These are phyloP conservation scores for Kryptolebias ocellatus DNA, from an alignment of 2,797 vertebrate genomes.

Conservation along the genomic window DNA sequence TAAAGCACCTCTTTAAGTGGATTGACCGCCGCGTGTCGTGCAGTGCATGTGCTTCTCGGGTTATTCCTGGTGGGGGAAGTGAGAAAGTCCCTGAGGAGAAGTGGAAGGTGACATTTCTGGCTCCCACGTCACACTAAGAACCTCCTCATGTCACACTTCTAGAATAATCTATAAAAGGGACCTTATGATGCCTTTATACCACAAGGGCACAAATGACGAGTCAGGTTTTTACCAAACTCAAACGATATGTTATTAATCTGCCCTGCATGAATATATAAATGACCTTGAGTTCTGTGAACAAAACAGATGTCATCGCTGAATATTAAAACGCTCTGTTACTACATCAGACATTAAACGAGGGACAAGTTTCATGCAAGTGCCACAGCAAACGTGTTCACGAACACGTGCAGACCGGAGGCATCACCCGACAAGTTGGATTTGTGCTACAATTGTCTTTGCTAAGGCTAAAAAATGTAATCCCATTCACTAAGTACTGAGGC, in stretches of 20 bases:
- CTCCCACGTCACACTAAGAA: neutral
- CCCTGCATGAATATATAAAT: too few species aligned
- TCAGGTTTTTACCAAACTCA: too few species aligned
- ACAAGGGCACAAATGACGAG: neutral
- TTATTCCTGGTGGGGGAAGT: constrained; percentile 61
- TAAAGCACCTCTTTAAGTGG: constrained; percentile 67
- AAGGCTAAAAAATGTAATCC: constrained; percentile 40
- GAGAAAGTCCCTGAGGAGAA: constrained; percentile 20
- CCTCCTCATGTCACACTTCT: neutral
- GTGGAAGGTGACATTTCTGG: neutral
- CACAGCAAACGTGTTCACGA: constrained; percentile 1
- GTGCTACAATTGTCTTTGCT: constrained; percentile 40
- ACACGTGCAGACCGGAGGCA: constrained; percentile 16
- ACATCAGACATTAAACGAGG: neutral
- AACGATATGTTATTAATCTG: too few species aligned
- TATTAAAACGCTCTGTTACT: neutral
- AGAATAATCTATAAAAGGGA: neutral
- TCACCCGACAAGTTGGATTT: constrained; percentile 18
- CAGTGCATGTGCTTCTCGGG: constrained; percentile 51
- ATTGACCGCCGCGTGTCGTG: constrained; percentile 48
- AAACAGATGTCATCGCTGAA: neutral
- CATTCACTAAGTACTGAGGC: constrained; percentile 18
- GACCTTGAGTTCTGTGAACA: too few species aligned
- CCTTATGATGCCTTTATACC: neutral
- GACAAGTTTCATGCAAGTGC: neutral